Evolutionary conservation across 2,113 vertebrate genomes (phyloP).

Genomic region (Cyanoliseus patagonus): DNA sequence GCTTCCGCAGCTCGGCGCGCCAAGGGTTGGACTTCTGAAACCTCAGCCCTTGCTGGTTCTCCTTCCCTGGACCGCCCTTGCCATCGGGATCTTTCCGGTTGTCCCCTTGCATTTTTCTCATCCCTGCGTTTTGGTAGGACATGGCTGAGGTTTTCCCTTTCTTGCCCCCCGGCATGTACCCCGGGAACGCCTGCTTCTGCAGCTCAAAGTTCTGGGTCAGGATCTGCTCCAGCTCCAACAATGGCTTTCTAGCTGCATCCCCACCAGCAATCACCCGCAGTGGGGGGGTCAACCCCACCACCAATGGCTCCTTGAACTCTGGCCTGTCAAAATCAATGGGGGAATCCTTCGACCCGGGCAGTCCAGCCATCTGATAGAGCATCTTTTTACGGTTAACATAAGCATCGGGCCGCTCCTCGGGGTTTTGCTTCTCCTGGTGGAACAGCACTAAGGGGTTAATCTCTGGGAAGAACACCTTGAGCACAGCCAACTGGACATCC

Average conservation of each 20-base stretch:
- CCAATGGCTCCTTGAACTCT: constrained; percentile 53
- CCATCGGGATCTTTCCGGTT: constrained; percentile 34
- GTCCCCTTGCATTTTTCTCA: constrained; percentile 64
- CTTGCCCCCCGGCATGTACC: constrained; percentile 50
- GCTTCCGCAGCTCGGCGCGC: constrained; percentile 58
- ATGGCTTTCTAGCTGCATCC: constrained; percentile 37
- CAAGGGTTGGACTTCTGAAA: constrained; percentile 52
- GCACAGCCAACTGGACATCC: not conserved
- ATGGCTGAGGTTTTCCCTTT: constrained; percentile 18
- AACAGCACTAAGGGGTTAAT: constrained; percentile 65
- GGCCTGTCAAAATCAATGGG: constrained; percentile 45
- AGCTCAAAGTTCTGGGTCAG: constrained; percentile 65
- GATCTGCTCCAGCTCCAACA: constrained; percentile 50
- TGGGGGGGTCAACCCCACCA: constrained; percentile 47
- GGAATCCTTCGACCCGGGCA: constrained; percentile 47
- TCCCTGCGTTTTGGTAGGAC: constrained; percentile 22
- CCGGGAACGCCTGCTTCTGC: constrained; percentile 52
- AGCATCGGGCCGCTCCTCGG: constrained; percentile 39
- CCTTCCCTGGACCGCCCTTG: constrained; percentile 20
- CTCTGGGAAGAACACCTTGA: constrained; percentile 63
- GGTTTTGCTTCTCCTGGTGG: constrained; percentile 64
- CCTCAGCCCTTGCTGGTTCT: constrained; percentile 58
- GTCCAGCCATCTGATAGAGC: constrained; percentile 56
- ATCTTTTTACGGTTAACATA: constrained; percentile 62
- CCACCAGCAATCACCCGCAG: constrained; percentile 52